Conservation (phyloP, 2,113 vertebrate species). For the Sinocyclocheilus anophthalmus region DNA sequence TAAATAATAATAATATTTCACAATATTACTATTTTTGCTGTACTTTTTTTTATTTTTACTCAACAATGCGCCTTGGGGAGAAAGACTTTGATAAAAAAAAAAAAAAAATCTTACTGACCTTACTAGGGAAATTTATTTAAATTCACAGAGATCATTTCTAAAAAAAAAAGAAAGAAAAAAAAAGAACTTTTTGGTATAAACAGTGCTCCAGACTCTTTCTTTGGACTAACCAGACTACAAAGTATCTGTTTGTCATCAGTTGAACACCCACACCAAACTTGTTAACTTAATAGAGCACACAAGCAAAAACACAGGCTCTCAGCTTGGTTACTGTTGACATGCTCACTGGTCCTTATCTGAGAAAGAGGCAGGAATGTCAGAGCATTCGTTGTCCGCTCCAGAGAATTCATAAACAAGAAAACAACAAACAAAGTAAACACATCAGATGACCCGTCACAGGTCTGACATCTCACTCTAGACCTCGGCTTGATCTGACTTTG, state of each 20-base stretch:
- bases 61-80: neutral
- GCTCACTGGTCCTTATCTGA: conserved; percentile 67
- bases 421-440: conserved; percentile 63
- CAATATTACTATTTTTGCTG: too few relatives aligned
- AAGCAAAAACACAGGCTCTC: neutral
- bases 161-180: too few relatives aligned
- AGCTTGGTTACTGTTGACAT: conserved; percentile 51
- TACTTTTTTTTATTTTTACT: too few relatives aligned
- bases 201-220: neutral
- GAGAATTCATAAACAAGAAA: conserved; percentile 65
- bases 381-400: conserved; percentile 63
- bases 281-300: too few relatives aligned
- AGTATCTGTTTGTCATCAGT: neutral
- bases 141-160: neutral
- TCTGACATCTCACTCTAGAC: conserved; percentile 33
- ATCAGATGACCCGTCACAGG: conserved; percentile 60
- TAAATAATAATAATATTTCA: too few relatives aligned
- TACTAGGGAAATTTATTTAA: neutral
- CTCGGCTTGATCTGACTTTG: neutral
- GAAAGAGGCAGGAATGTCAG: conserved; percentile 63
- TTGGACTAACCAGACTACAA: neutral
- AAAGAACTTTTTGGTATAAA: neutral
- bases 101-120: neutral
- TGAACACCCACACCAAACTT: neutral
- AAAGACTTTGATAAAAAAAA: neutral